A percentile compares a stretch with the other conserved stretches of the same genome.
phyloP scores from a whole-genome alignment of 2,797 vertebrate species.

The Sternarchorhynchus goeldii region DNA sequence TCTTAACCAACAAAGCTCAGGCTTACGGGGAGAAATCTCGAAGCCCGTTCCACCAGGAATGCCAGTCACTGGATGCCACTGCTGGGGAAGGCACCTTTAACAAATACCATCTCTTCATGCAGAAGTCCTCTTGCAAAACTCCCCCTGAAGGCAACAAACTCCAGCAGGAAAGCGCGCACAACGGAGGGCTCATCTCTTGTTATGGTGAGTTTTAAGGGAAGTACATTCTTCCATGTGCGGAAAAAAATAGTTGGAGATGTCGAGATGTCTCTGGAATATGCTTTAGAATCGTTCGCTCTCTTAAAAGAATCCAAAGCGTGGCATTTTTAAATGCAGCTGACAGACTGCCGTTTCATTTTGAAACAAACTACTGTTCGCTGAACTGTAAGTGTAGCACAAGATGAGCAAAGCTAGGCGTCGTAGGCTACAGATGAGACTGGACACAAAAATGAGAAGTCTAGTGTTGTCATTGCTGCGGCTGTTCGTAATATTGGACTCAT shows the following conservation, averaged over 20 bases:
- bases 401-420: too few relatives aligned
- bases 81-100: slow-evolving; percentile 86
- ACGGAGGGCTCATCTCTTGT: slow-evolving; percentile 85
- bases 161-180: slow-evolving; percentile 82
- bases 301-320: too few relatives aligned
- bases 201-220: slow-evolving; percentile 84
- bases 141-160: slow-evolving; percentile 87
- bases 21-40: slow-evolving; percentile 86
- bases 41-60: slow-evolving; percentile 92
- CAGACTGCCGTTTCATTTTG: too few relatives aligned
- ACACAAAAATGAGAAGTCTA: background rate
- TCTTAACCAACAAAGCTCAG: slow-evolving; percentile 93
- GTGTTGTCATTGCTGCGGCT: background rate
- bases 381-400: too few relatives aligned
- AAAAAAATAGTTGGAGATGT: background rate
- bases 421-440: background rate
- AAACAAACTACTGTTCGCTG: too few relatives aligned
- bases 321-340: too few relatives aligned
- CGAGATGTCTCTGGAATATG: background rate
- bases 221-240: background rate
- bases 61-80: slow-evolving; percentile 87
- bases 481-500: slow-evolving; percentile 28
- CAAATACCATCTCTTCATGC: slow-evolving; percentile 94
- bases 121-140: slow-evolving; percentile 88
- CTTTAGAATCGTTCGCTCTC: too few relatives aligned